Evolutionary conservation across 2,888 invertebrate genomes (phyloP), one percentile per base, ranked within the genome.

Genomic region (Malthinus flaveolus): DNA sequence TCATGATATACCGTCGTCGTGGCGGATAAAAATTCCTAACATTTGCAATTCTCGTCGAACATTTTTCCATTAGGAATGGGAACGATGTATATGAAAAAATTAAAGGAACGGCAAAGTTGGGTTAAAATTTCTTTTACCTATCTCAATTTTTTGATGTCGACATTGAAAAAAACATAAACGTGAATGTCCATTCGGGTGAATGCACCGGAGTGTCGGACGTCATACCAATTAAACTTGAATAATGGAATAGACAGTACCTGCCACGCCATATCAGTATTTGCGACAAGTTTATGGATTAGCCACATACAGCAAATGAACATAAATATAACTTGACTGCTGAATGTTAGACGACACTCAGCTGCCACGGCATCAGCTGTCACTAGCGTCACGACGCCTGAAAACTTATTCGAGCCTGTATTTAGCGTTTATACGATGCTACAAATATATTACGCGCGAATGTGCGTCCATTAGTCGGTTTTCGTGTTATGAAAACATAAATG

Each of bases 141-240:
- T 13, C 15, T 42, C 39, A 9, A 15, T 42, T n/a, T 13, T 45
- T 13, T 34, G 46, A 23, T 15, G 36, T 32, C 39, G 31, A 35
- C 33, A n/a, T 23, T 2, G 23, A 23, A 23, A 23, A 23, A 23
- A 45, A 59, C 54, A 59, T 59, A 54, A 59, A 59, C 61, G 62
- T 50, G 61, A 57, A 59, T 61, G 64, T 56, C 61, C 59, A 56
- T 45, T 57, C 64, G 64, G 64, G 64, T 64, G 64, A 66, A 66
- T 66, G 66, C 62, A 64, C 66, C 62, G 56, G 55, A 66, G 64
- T 63, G 63, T 63, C 64, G 63, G 62, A 67, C 65, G 67, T 65
- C 65, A 64, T 60, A 65, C 63, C 67, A 67, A 67, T 67, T 67
- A 67, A 67, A 62, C 60, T 64, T 67, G 66, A 67, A 67, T 64